phyloP scores from a whole-genome alignment of 2,797 vertebrate genomes.

The Sebastes kiyomatsui region DNA sequence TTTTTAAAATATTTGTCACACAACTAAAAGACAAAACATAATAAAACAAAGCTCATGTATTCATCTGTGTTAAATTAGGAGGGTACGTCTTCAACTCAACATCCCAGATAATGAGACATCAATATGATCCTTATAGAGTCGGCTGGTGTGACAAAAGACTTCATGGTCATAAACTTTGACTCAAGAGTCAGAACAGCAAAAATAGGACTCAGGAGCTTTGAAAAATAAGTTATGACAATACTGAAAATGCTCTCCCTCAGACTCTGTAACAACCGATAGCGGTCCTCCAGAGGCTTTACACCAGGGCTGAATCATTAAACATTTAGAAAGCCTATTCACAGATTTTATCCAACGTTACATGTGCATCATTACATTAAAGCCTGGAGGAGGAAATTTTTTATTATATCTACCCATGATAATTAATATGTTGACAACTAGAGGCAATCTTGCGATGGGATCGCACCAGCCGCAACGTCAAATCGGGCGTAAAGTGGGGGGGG shows the following conservation, averaged over 20 bases:
- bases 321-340: neutral
- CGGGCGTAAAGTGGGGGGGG: too few relatives aligned
- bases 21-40: neutral
- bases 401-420: too few relatives aligned
- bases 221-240: neutral
- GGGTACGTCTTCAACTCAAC: too few relatives aligned
- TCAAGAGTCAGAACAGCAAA: neutral
- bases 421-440: neutral
- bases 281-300: neutral
- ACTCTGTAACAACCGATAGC: neutral
- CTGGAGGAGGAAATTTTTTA: fast-evolving
- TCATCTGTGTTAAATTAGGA: too few relatives aligned
- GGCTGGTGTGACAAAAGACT: too few relatives aligned
- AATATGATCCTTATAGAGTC: too few relatives aligned
- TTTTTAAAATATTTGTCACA: neutral
- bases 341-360: neutral
- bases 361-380: neutral
- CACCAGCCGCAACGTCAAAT: too few relatives aligned
- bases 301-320: neutral
- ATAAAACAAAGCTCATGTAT: neutral
- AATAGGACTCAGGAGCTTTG: neutral
- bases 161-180: neutral
- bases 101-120: too few relatives aligned
- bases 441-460: too few relatives aligned
- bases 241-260: neutral